Evolutionary conservation across 2,888 invertebrate genomes (phyloP), one percentile per base, ranked within the genome.

Genomic region (Epsilonema sp.): DNA sequence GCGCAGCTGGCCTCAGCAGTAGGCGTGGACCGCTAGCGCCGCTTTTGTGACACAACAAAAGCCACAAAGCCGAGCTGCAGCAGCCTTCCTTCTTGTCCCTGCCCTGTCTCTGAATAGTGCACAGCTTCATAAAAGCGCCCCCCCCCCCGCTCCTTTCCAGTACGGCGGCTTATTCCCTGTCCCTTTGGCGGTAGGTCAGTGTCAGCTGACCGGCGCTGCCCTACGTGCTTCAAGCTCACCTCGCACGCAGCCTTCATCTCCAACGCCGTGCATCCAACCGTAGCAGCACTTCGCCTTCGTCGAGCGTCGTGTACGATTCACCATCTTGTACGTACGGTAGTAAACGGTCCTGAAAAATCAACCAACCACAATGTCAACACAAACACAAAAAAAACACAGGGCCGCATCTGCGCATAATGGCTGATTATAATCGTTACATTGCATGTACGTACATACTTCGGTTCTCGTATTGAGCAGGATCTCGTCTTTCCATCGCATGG

Each of bases 261-360:
- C 65, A 16, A 60, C 57, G 39, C 62, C 50, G 44, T 68, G 67
- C 38, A 59, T 56, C 69, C 70, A 71, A 5, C 71, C 71, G 25
- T 68, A 63, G 57, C 71, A 72, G 54, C 71, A 72, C 51, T 65
- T 64, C 48, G 65, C 65, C 38, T 61, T 61, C 1, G 68, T 68
- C 21, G 62, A 61, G 40, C 69, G 63, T 40, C 62, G 53, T 13
- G 66, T 67, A 43, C 69, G 62, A 47, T 66, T 65, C 40, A 65
- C 62, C 51, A 67, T 64, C 51, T 65, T 65, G 54, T 66, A 66
- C 23, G 69, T 65, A 20, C 67, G 68, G 53, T 68, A 70, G 55
- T 71, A 70, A 52, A 70, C 65, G 1, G 70, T 70, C 53, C 71
- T 71, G 64, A 51, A 49, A 39, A 2, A 25, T 23, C 25, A 20